A percentile compares a stretch with the other conserved stretches of the same genome.
These are phyloP conservation scores for Megatriorchis doriae DNA, from an alignment of 2,113 vertebrate genomes.

Conservation along the genomic window DNA sequence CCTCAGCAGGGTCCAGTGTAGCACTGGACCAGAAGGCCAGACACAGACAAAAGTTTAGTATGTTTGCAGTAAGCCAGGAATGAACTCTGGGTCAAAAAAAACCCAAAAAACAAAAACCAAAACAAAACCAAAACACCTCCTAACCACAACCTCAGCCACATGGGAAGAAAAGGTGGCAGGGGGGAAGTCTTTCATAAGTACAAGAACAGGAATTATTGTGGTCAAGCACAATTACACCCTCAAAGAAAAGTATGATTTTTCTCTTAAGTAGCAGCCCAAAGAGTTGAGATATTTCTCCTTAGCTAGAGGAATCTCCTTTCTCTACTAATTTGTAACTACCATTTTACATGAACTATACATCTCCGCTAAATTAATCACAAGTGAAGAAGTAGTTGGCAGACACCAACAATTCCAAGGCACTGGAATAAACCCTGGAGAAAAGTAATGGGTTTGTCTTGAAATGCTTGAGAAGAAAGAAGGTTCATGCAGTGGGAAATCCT, in stretches of 20 bases:
- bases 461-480: background rate
- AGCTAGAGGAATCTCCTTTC: background rate
- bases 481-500: background rate
- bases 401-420: background rate
- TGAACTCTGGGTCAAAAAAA: background rate
- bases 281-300: background rate
- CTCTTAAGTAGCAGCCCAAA: background rate
- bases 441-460: background rate
- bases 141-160: background rate
- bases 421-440: background rate
- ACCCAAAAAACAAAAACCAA: too few species aligned
- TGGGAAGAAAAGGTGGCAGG: background rate
- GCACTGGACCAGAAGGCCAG: background rate
- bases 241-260: background rate
- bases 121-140: too few species aligned
- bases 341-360: background rate
- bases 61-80: background rate
- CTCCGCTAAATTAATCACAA: background rate
- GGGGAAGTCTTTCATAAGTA: background rate
- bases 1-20: background rate
- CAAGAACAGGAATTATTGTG: background rate
- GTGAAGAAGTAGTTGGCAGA: background rate
- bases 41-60: background rate
- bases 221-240: background rate
- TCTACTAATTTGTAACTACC: background rate